Percentiles rank a stretch among this genome's conserved stretches.
These are phyloP conservation scores for Gavia stellata DNA, from an alignment of 2,113 vertebrate genomes.

Conservation along the genomic window DNA sequence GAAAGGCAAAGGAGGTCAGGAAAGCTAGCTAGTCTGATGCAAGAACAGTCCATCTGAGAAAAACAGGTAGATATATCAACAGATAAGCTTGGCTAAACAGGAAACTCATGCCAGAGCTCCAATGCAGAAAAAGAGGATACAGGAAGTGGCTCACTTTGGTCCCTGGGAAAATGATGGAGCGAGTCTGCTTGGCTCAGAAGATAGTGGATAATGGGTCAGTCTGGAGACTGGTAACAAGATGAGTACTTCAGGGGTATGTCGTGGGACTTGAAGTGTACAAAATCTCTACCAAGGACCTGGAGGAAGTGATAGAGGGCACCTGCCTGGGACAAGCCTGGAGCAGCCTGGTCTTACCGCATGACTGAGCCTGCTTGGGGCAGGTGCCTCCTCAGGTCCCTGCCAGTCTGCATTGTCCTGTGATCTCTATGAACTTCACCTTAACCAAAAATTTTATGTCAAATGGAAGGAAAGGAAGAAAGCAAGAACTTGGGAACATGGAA, in stretches of 20 bases:
- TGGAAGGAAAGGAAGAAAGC: background rate
- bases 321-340: background rate
- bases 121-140: background rate
- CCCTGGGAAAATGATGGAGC: background rate
- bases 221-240: background rate
- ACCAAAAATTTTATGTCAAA: background rate
- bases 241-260: background rate
- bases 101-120: background rate
- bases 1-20: background rate
- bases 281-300: background rate
- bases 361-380: background rate
- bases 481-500: background rate
- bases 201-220: background rate
- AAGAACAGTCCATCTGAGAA: background rate
- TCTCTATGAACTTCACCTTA: background rate
- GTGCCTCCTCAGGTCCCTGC: background rate
- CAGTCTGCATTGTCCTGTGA: background rate
- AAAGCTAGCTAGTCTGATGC: background rate
- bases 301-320: background rate
- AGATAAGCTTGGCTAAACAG: background rate
- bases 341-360: accelerated
- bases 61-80: background rate
- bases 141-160: background rate
- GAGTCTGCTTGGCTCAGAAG: background rate
- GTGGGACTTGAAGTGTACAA: background rate